These are phyloP conservation scores for Yponomeuta sedellus DNA, from an alignment of 2,888 invertebrate species.

Conservation along the genomic window DNA sequence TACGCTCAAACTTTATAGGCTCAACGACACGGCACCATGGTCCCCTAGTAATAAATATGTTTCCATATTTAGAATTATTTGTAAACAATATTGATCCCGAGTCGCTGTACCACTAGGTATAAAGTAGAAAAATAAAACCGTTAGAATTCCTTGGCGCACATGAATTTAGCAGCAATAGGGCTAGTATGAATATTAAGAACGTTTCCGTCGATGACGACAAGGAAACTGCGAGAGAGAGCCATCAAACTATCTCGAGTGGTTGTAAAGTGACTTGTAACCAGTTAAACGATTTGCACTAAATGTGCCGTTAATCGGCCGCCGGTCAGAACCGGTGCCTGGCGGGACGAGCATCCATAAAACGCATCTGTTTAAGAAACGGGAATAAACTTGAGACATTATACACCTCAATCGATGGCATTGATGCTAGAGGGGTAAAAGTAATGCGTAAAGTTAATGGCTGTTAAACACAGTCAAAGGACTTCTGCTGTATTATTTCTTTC, in stretches of 20 bases:
- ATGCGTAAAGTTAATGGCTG: background rate
- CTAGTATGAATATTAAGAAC: background rate
- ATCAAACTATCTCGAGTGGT: slow-evolving; percentile 7
- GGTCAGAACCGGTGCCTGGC: slow-evolving; percentile 15
- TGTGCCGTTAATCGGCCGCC: slow-evolving; percentile 27
- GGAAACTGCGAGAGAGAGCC: background rate
- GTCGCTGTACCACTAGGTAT: background rate
- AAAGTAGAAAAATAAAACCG: background rate
- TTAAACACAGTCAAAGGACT: background rate
- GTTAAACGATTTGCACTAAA: slow-evolving; percentile 29
- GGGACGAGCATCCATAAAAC: slow-evolving; percentile 4
- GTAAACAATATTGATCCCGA: background rate
- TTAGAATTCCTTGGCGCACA: too few species aligned
- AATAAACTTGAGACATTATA: slow-evolving; percentile 5
- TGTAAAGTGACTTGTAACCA: slow-evolving; percentile 15
- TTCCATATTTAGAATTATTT: slow-evolving; percentile 6
- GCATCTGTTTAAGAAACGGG: slow-evolving; percentile 8
- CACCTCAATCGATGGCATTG: slow-evolving; percentile 6
- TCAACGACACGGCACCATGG: slow-evolving; percentile 66
- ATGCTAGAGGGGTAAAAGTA: background rate
- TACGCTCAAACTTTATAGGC: slow-evolving; percentile 73
- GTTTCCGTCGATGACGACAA: background rate
- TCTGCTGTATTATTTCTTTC: background rate
- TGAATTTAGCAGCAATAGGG: background rate
- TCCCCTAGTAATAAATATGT: background rate